Evolutionary conservation across 2,113 vertebrate genomes (phyloP).

Genomic region (Gnathonemus longibarbis): DNA sequence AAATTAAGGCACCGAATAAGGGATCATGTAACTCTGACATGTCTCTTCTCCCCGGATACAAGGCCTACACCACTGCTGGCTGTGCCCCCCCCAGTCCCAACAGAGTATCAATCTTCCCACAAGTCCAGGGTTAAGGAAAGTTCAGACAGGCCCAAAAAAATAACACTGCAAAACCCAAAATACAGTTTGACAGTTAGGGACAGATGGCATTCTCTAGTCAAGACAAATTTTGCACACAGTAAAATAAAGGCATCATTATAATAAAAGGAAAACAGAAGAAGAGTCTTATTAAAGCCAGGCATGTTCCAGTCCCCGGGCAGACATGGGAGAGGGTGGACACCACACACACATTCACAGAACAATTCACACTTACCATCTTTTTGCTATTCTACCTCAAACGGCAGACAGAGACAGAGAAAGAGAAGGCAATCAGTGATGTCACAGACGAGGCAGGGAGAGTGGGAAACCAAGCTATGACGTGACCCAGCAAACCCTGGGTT

Average conservation of each 20-base stretch:
- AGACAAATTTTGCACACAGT: constrained; percentile 31
- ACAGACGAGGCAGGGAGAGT: neutral
- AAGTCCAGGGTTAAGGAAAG: neutral
- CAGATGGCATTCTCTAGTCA: constrained; percentile 41
- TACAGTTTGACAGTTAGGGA: constrained; percentile 17
- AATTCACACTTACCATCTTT: constrained; percentile 95
- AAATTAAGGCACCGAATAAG: neutral
- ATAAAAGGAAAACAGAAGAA: neutral
- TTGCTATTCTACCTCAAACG: constrained; percentile 93
- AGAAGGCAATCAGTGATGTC: constrained; percentile 70
- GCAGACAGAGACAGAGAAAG: constrained; percentile 76
- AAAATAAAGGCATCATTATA: neutral
- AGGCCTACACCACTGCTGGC: neutral
- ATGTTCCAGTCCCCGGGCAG: neutral
- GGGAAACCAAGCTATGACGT: neutral
- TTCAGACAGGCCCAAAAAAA: neutral
- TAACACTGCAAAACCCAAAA: constrained; percentile 10
- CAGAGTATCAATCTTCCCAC: neutral
- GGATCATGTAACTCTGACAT: neutral
- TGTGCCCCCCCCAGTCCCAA: neutral
- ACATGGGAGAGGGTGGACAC: neutral
- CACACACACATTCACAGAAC: constrained; percentile 54
- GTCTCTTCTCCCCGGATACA: constrained; percentile 12
- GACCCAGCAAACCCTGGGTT: neutral
- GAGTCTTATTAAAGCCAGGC: neutral